Conservation (phyloP, 2,888 invertebrate genomes). For the Sinhomidia bicolor region DNA sequence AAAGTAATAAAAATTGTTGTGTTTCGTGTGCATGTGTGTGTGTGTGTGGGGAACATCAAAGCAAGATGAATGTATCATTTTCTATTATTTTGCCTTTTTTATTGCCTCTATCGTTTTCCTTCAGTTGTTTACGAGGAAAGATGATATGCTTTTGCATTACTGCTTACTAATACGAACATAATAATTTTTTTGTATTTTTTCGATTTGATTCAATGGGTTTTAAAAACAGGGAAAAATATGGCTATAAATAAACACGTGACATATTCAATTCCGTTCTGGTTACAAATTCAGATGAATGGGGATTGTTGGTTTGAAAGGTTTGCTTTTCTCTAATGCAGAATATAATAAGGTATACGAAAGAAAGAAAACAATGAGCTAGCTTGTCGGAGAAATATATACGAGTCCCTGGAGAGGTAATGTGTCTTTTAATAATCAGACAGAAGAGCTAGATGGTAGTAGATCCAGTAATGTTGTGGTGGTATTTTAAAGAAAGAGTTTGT, state of each 20-base stretch:
- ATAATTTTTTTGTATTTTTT: neutral
- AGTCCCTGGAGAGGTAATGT: neutral
- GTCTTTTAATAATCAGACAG: no score
- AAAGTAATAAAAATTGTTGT: constrained; percentile 8
- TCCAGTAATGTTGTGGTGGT: no score
- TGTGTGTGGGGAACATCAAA: constrained; percentile 42
- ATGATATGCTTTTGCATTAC: neutral
- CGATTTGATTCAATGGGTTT: constrained; percentile 21
- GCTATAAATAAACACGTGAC: constrained; percentile 22
- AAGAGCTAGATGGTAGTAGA: no score
- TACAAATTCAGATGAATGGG: neutral
- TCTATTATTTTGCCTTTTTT: constrained; percentile 19
- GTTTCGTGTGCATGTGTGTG: no score
- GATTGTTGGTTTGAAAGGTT: neutral
- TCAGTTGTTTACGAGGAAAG: neutral
- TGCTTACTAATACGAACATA: neutral
- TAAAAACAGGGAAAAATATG: neutral
- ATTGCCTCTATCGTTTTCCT: neutral
- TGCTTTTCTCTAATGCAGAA: no score
- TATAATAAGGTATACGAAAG: no score
- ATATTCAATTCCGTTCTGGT: constrained; percentile 29
- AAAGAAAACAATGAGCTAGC: no score
- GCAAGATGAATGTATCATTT: constrained; percentile 11
- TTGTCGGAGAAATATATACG: no score
- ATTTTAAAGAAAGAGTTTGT: no score